Conservation (phyloP, 2,797 vertebrate species). For the Falco peregrinus region DNA sequence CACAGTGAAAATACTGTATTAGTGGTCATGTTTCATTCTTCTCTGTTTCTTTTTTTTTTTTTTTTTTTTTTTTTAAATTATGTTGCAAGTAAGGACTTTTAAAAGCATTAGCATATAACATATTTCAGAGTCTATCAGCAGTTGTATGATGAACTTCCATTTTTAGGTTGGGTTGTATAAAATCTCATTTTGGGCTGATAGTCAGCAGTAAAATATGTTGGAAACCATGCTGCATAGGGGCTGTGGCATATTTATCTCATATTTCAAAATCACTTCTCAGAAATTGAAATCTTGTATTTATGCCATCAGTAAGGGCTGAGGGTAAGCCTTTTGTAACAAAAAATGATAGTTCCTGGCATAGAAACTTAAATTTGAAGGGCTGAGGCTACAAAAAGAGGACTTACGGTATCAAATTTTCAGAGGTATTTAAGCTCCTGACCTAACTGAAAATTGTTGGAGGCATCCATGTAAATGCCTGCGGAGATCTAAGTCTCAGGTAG, state of each 20-base stretch:
- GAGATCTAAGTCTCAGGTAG: not conserved
- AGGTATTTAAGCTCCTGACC: not conserved
- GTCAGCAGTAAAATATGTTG: slow-evolving; percentile 33
- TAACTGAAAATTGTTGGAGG: not conserved
- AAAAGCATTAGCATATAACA: not conserved
- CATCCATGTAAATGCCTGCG: not conserved
- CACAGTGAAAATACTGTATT: not conserved
- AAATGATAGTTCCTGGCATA: not conserved
- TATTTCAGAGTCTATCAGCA: not conserved
- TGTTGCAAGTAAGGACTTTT: not conserved
- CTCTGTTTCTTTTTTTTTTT: slow-evolving; percentile 26
- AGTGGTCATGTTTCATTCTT: slow-evolving; percentile 43
- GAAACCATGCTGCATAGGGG: not conserved
- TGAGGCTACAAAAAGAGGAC: not conserved
- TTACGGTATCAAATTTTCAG: not conserved
- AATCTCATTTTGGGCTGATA: slow-evolving; percentile 54
- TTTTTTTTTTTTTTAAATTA: slow-evolving; percentile 30
- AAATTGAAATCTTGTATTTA: slow-evolving; percentile 18
- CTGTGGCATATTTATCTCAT: slow-evolving; percentile 17
- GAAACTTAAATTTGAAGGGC: not conserved
- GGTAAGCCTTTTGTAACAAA: slow-evolving; percentile 4
- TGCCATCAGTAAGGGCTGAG: not conserved
- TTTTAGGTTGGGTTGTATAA: slow-evolving; percentile 40
- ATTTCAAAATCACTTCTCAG: slow-evolving; percentile 31
- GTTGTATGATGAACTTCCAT: not conserved